phyloP scores from a whole-genome alignment of 2,888 invertebrate genomes.

The Scaptomyza tumidula region DNA sequence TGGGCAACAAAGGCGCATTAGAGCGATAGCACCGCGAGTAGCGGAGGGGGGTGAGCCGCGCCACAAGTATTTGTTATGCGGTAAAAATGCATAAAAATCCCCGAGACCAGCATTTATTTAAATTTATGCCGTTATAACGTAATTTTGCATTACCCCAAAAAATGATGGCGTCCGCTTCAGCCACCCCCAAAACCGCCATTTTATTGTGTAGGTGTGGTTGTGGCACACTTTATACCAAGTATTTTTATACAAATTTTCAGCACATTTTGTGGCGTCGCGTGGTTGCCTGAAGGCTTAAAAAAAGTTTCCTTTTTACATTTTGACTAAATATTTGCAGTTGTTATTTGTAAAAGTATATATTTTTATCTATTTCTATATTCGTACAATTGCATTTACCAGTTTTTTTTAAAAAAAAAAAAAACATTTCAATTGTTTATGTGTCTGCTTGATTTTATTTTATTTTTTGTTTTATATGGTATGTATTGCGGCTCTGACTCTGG shows the following conservation, averaged over 20 bases:
- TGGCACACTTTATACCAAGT: conserved; percentile 65
- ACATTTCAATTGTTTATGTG: conserved; percentile 70
- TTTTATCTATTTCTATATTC: conserved; percentile 54
- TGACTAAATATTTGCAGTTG: conserved; percentile 76
- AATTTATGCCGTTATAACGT: conserved; percentile 84
- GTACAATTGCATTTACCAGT: conserved; percentile 43
- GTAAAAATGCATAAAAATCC: conserved; percentile 84
- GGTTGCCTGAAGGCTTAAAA: conserved; percentile 57
- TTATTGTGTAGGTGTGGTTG: conserved; percentile 62
- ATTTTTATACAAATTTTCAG: conserved; percentile 68
- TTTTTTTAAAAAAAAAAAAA: conserved; percentile 16
- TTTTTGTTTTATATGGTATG: conserved; percentile 2
- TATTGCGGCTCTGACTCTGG: conserved; percentile 24
- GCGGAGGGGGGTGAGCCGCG: conserved; percentile 24
- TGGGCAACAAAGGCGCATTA: conserved; percentile 67
- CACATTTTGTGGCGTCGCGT: conserved; percentile 43
- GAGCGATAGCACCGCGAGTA: conserved; percentile 50
- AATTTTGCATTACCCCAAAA: conserved; percentile 82
- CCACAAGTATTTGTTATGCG: conserved; percentile 83
- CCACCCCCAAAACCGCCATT: conserved; percentile 51
- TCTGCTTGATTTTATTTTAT: conserved; percentile 22
- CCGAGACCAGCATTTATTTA: conserved; percentile 85
- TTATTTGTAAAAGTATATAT: conserved; percentile 52
- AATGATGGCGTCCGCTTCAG: conserved; percentile 68
- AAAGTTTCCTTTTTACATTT: conserved; percentile 59